Base-by-base conservation (phyloP, 1,140 invertebrate species). In the Cotesia vestalis region DNA sequence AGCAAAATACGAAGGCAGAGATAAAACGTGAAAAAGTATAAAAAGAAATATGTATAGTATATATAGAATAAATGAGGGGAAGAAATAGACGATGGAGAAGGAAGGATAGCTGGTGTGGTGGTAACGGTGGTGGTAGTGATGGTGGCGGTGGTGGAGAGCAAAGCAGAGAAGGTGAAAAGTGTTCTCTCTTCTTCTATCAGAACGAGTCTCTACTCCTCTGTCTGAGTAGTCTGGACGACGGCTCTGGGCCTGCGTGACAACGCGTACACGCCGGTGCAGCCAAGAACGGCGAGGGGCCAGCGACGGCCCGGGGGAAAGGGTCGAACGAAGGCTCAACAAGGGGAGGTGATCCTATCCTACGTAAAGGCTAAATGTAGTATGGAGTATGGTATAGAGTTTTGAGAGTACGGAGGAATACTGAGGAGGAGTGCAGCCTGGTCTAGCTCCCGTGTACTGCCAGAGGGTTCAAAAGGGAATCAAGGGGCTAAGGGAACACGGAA, bases 181-280 rank as follows among this genome's bases (percentile, higher is more conserved):
- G 20, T 52, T 53, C n/a, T 70, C 51, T 53, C 40, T 36, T 71
- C 61, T 67, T 57, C 40, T 46, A 46, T 46, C 40, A 46, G 6
- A 11, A 46, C 40, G 40, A 46, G 40, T 6, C 40, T 6, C 20
- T 40, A 75, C 63, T 6, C 20, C 55, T 75, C 63, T 76, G 73
- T 76, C 74, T 79, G 71, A 75, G 40, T 46, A 46, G 78, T 84
- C 79, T 84, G 78, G 80, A 76, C 80, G 78, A 77, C 78, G 76
- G 77, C 79, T 82, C 82, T 84, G 83, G 80, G 83, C 81, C 81
- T 85, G 83, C 84, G 84, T 85, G 83, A 84, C 83, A 82, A 85
- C 82, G 81, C 82, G 83, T 82, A 80, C 78, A 82, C 80, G 77
- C 79, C 73, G 60, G 53, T 75, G 73, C 73, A 75, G 59, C 63